phyloP scores from a whole-genome alignment of 2,113 vertebrate species.

The Pomatostomus ruficeps region DNA sequence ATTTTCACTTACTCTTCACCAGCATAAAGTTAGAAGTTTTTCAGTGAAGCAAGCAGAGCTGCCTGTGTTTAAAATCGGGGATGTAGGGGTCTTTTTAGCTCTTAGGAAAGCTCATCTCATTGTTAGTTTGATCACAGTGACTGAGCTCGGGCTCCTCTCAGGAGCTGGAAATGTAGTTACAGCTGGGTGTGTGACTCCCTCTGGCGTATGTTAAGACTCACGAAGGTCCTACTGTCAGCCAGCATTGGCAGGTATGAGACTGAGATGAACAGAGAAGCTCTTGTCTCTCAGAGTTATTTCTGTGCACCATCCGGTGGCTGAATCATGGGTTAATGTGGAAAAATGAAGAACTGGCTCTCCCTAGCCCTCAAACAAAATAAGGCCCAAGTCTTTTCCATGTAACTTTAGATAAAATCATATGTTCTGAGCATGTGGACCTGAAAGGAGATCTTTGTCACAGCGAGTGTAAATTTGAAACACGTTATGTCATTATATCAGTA shows the following conservation, averaged over 20 bases:
- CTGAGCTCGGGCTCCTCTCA: neutral
- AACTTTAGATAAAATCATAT: neutral
- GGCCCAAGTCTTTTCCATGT: neutral
- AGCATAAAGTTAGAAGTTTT: neutral
- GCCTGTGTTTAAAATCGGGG: neutral
- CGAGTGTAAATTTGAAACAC: neutral
- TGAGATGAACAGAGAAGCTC: neutral
- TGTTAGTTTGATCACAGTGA: neutral
- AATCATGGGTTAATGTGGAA: neutral
- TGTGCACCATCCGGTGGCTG: conserved; percentile 2
- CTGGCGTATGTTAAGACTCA: neutral
- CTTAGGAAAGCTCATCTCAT: neutral
- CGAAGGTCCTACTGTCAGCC: neutral
- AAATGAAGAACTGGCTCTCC: neutral
- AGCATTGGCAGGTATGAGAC: neutral
- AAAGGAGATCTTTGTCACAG: neutral
- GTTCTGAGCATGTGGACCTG: neutral
- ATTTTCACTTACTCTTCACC: neutral
- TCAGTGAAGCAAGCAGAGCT: neutral
- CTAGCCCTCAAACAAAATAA: neutral
- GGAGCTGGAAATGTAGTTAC: neutral
- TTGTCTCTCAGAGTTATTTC: neutral
- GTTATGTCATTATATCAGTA: neutral
- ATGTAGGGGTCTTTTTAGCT: neutral
- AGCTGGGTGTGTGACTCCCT: neutral